Percentiles rank a stretch among this genome's conserved stretches.
Conservation (phyloP, 1,140 invertebrate species). For the Steinernema khuongi region DNA sequence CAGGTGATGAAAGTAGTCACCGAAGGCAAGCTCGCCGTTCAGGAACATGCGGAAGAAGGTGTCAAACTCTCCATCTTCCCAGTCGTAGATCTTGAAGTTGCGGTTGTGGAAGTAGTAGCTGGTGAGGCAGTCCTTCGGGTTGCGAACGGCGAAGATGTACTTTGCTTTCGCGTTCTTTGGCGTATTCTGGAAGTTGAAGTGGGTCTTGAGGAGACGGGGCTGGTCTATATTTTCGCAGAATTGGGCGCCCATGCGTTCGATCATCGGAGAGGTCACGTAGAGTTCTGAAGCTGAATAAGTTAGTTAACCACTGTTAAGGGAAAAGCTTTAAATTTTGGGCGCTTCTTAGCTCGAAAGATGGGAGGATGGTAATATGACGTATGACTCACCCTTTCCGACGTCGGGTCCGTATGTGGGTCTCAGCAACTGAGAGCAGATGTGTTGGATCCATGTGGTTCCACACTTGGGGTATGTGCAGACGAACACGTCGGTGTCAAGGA, state of each 20-base stretch:
- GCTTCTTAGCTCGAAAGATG: too few species aligned
- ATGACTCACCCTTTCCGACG: slow-evolving; percentile 50
- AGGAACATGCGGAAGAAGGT: slow-evolving; percentile 59
- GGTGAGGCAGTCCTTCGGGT: slow-evolving; percentile 53
- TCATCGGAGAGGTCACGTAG: slow-evolving; percentile 53
- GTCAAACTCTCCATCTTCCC: slow-evolving; percentile 50
- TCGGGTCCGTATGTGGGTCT: slow-evolving; percentile 44
- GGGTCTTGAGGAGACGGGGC: slow-evolving; percentile 56
- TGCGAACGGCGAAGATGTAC: slow-evolving; percentile 51
- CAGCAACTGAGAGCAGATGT: slow-evolving; percentile 56
- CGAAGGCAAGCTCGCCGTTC: slow-evolving; percentile 56
- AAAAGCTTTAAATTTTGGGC: slow-evolving; percentile 3
- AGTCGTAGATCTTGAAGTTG: slow-evolving; percentile 58
- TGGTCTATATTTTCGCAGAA: slow-evolving; percentile 41
- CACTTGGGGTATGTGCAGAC: slow-evolving; percentile 58
- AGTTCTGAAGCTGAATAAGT: slow-evolving; percentile 48
- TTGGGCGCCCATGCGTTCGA: slow-evolving; percentile 54
- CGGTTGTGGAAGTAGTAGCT: slow-evolving; percentile 55
- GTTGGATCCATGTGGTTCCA: slow-evolving; percentile 59
- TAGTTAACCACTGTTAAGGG: slow-evolving; percentile 18
- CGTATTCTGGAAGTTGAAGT: slow-evolving; percentile 48
- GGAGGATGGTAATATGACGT: not conserved
- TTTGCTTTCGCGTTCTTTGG: slow-evolving; percentile 49
- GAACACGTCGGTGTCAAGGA: slow-evolving; percentile 49
- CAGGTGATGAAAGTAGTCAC: slow-evolving; percentile 60